Evolutionary conservation across 1,140 invertebrate genomes (phyloP).

Genomic region (Drosophila pachea): DNA sequence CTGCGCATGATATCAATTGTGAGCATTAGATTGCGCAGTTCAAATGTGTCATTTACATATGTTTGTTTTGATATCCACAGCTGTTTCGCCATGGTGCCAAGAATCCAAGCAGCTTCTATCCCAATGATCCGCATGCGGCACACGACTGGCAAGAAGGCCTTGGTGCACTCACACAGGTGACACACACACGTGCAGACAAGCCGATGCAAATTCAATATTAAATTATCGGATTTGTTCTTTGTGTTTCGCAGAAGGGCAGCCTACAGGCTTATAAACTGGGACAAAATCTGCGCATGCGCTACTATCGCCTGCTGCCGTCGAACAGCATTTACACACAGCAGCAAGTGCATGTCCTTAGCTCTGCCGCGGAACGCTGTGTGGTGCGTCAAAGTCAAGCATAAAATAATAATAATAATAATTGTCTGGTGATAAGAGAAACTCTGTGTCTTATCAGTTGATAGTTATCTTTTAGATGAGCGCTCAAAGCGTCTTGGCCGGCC

Average conservation of each 20-base stretch:
- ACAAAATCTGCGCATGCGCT: conserved; percentile 84
- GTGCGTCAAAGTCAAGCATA: conserved; percentile 48
- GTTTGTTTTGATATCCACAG: conserved; percentile 71
- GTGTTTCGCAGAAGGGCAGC: conserved; percentile 85
- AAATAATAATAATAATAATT: not conserved
- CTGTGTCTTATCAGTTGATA: conserved; percentile 66
- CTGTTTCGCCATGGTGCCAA: conserved; percentile 88
- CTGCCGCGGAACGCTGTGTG: conserved; percentile 89
- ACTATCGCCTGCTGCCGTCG: conserved; percentile 84
- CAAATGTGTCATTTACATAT: conserved; percentile 2
- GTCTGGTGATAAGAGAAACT: conserved; percentile 37
- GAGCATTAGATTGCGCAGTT: conserved; percentile 36
- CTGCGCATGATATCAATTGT: conserved; percentile 77
- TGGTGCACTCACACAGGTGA: conserved; percentile 84
- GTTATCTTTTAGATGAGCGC: conserved; percentile 86
- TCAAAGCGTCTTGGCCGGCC: conserved; percentile 87
- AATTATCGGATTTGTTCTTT: not conserved
- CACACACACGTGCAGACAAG: conserved; percentile 1
- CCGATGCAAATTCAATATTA: not conserved
- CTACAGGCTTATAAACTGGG: conserved; percentile 88
- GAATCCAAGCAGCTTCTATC: conserved; percentile 84
- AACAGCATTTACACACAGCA: conserved; percentile 82
- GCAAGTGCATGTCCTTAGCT: conserved; percentile 87
- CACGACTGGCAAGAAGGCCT: conserved; percentile 83
- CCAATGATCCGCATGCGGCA: conserved; percentile 83